phyloP scores from a whole-genome alignment of 1,140 invertebrate species.

The Reticulitermes speratus region DNA sequence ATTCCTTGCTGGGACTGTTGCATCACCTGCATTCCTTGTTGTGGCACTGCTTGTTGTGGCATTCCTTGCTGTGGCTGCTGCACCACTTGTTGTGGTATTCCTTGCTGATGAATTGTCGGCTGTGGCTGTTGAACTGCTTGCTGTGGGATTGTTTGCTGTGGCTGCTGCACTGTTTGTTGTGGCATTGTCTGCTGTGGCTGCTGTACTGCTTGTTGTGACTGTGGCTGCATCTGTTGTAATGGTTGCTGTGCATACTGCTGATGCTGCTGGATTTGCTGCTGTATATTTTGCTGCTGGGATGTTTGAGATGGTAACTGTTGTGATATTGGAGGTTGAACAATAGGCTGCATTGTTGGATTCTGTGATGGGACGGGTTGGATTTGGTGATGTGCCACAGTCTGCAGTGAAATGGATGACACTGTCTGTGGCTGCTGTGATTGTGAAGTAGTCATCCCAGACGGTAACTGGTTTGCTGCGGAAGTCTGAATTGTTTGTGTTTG shows the following conservation, averaged over 20 bases:
- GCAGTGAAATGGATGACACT: background rate
- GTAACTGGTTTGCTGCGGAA: background rate
- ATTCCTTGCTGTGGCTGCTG: conserved; percentile 39
- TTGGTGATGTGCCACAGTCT: conserved; percentile 32
- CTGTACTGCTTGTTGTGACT: conserved; percentile 27
- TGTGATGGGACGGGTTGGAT: conserved; percentile 31
- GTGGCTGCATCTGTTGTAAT: conserved; percentile 34
- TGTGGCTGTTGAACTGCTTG: conserved; percentile 41
- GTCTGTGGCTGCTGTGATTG: background rate
- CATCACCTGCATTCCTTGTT: conserved; percentile 44
- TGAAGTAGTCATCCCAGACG: background rate
- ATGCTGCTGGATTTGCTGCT: conserved; percentile 10
- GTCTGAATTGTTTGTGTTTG: conserved; percentile 10
- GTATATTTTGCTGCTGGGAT: conserved; percentile 27
- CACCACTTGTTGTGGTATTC: conserved; percentile 44
- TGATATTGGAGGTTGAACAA: background rate
- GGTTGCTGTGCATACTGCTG: conserved; percentile 33
- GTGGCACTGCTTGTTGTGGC: conserved; percentile 32
- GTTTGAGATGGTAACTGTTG: conserved; percentile 26
- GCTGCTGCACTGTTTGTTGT: conserved; percentile 34
- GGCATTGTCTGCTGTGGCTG: conserved; percentile 33
- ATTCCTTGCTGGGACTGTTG: conserved; percentile 39
- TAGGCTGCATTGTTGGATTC: conserved; percentile 20
- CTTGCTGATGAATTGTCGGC: conserved; percentile 45
- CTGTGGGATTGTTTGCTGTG: conserved; percentile 36